These are phyloP conservation scores for Thymelicus lineola DNA, from an alignment of 2,888 invertebrate species.

Conservation along the genomic window DNA sequence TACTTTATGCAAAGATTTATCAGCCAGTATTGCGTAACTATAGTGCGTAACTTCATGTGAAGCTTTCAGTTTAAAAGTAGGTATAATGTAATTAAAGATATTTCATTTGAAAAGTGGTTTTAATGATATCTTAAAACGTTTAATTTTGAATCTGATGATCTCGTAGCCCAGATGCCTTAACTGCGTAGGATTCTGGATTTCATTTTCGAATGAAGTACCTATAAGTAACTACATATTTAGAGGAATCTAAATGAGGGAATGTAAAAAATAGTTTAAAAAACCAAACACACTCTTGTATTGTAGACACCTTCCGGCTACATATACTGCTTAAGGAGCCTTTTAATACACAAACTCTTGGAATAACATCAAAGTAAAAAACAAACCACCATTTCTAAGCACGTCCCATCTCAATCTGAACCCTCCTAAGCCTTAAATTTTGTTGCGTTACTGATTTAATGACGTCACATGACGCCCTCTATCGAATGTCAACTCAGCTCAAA, in stretches of 20 bases:
- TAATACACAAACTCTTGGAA: background rate
- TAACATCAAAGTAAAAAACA: constrained; percentile 15
- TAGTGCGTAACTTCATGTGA: constrained; percentile 15
- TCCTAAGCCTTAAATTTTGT: constrained; percentile 77
- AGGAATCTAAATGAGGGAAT: too few relatives aligned
- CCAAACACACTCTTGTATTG: too few relatives aligned
- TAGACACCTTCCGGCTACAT: too few relatives aligned
- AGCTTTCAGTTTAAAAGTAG: constrained; percentile 15
- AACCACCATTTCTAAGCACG: constrained; percentile 29
- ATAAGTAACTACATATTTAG: too few relatives aligned
- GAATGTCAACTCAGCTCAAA: constrained; percentile 80
- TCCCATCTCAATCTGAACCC: constrained; percentile 60
- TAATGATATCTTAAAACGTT: too few relatives aligned
- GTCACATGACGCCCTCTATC: constrained; percentile 82
- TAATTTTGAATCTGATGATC: too few relatives aligned
- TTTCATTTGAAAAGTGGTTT: background rate
- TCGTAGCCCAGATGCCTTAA: too few relatives aligned
- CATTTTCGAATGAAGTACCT: too few relatives aligned
- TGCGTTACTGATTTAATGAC: constrained; percentile 83
- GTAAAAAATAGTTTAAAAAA: too few relatives aligned
- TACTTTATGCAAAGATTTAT: too few relatives aligned
- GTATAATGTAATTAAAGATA: constrained; percentile 3
- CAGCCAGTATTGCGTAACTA: constrained; percentile 2
- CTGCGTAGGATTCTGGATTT: too few relatives aligned
- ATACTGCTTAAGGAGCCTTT: background rate